Percentiles rank a stretch among this genome's conserved stretches.
Conservation (phyloP, 2,113 vertebrate genomes). For the Alethe diademata region DNA sequence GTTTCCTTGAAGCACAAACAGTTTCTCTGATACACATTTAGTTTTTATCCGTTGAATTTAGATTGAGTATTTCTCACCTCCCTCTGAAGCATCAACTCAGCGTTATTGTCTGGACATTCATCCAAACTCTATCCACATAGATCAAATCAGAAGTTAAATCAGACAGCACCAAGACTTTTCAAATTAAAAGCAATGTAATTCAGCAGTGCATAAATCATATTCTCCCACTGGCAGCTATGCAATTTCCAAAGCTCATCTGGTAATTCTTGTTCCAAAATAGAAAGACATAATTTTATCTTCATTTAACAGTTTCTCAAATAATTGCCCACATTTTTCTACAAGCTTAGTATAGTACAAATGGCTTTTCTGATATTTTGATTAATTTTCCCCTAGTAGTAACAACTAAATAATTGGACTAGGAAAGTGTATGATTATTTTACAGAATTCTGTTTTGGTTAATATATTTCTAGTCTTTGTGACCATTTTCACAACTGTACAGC, state of each 20-base stretch:
- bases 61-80: not conserved
- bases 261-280: not conserved
- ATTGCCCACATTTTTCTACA: not conserved
- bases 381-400: not conserved
- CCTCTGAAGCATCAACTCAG: not conserved
- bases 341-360: not conserved
- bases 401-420: not conserved
- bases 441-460: constrained; percentile 38
- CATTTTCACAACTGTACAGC: not conserved
- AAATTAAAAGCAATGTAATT: not conserved
- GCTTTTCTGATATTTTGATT: constrained; percentile 1
- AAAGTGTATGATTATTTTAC: not conserved
- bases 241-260: not conserved
- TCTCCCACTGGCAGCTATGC: not conserved
- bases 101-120: not conserved
- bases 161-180: not conserved
- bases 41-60: not conserved
- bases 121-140: not conserved
- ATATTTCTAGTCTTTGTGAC: not conserved
- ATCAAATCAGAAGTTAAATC: not conserved
- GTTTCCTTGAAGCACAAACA: not conserved
- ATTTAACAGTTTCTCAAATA: not conserved
- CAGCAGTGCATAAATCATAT: not conserved
- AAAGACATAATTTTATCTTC: not conserved
- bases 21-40: not conserved